Conservation (phyloP, 2,113 vertebrate genomes). For the Chinchilla lanigera region DNA sequence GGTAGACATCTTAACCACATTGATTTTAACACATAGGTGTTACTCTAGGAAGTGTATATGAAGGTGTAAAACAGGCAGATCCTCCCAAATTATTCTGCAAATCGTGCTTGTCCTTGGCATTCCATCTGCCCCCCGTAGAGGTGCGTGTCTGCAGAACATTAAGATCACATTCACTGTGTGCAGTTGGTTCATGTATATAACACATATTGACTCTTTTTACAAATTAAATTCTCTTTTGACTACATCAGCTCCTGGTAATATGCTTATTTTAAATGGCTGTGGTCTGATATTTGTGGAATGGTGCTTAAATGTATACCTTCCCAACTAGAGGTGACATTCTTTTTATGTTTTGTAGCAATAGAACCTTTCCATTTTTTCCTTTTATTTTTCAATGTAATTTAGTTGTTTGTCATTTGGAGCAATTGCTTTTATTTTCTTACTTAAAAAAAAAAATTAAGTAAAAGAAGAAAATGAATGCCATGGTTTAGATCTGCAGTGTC, state of each 20-base stretch:
- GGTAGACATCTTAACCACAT: background rate
- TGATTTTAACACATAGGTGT: background rate
- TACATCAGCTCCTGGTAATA: background rate
- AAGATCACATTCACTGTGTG: background rate
- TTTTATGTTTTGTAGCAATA: background rate
- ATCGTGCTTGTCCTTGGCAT: background rate
- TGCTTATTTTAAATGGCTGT: background rate
- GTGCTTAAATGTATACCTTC: background rate
- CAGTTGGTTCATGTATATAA: background rate
- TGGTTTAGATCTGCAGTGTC: background rate
- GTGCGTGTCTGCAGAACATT: background rate
- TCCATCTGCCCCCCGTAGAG: background rate
- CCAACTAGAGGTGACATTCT: background rate
- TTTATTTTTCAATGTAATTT: background rate
- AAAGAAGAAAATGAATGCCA: background rate
- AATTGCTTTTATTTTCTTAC: background rate
- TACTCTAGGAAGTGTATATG: background rate
- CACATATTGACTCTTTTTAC: background rate
- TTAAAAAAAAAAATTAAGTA: background rate
- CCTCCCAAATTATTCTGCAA: background rate
- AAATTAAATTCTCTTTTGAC: background rate
- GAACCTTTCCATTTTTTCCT: background rate
- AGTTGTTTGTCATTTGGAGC: background rate
- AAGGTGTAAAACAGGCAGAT: background rate
- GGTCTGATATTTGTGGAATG: background rate